These are phyloP conservation scores for Actenoides lindsayi DNA, from an alignment of 2,113 vertebrate genomes.

Conservation along the genomic window DNA sequence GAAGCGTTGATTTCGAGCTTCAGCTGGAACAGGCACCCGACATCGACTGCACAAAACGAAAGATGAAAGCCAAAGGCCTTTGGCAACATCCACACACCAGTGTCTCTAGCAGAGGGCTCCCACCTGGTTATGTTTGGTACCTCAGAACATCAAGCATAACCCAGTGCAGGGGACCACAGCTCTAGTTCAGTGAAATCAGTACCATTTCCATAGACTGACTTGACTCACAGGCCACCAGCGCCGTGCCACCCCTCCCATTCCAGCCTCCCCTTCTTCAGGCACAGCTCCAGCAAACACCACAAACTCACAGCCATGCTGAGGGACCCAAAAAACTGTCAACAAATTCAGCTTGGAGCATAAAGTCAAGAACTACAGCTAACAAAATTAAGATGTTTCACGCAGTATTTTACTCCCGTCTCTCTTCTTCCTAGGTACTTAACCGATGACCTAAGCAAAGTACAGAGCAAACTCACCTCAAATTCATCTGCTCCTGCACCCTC, in stretches of 20 bases:
- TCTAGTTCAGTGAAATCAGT: background rate
- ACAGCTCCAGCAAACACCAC: background rate
- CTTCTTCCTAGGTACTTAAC: background rate
- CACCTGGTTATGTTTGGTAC: fast-evolving
- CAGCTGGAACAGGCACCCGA: background rate
- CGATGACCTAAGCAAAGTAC: background rate
- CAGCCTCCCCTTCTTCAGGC: background rate
- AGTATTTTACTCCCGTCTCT: background rate
- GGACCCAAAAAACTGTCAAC: background rate
- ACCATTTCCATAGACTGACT: background rate
- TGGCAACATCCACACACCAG: fast-evolving
- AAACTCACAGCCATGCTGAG: background rate
- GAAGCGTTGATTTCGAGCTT: background rate
- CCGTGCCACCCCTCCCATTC: background rate
- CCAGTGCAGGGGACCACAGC: background rate
- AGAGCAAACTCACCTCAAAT: background rate
- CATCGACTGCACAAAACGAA: background rate
- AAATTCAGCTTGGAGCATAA: background rate
- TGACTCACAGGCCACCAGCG: fast-evolving
- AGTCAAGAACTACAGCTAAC: background rate
- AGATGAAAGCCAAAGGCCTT: constrained; percentile 2
- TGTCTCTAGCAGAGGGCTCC: background rate
- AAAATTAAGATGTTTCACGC: background rate
- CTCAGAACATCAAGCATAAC: background rate
- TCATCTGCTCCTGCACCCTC: background rate